Base-by-base conservation (phyloP, 2,888 invertebrate genomes). In the Aleiodes leptofemur region DNA sequence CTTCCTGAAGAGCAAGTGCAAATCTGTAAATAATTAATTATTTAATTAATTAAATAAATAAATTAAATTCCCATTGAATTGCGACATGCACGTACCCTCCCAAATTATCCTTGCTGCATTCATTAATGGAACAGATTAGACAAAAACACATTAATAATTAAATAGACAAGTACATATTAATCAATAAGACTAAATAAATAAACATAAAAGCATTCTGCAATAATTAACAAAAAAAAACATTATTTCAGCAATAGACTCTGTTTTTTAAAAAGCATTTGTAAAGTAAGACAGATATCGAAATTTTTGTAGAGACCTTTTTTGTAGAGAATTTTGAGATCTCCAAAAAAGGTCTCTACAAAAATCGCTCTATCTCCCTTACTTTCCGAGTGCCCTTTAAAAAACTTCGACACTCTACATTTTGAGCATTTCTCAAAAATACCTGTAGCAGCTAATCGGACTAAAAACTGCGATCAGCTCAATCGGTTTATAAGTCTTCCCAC, bases 401-500 rank as follows among this genome's bases (percentile, higher is more conserved):
- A 23, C 23, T 23, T 23, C 1, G 23, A 23, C 23, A 23, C 23
- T 23, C 23, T 23, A 23, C 23, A 23, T 23, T 2, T 23, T 23
- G 23, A 23, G 23, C 2, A 23, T 23, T 23, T 23, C 14, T 8
- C 23, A 43, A 43, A 14, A 81, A 81, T 84, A 91, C 91, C 90
- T 90, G 72, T 90, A 88, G 13, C 96, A 96, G 80, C 94, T 95
- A 77, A 93, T 93, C 0, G 96, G 95, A 79, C 96, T 96, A 78
- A 96, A 92, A 77, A 94, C 93, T 6, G 95, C 95, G 82, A 97
- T 93, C 69, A 96, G 91, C 87, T 98, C 97, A 14, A 98, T 94
- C 0, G 99, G 99, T 86, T 98, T 98, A 90, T 99, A 99, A 71
- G 96, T 92, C 74, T 93, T 92, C 72, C 93, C 93, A 86, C 96